Evolutionary conservation across 2,797 vertebrate genomes (phyloP).

Genomic region (Melanotaenia boesemani): DNA sequence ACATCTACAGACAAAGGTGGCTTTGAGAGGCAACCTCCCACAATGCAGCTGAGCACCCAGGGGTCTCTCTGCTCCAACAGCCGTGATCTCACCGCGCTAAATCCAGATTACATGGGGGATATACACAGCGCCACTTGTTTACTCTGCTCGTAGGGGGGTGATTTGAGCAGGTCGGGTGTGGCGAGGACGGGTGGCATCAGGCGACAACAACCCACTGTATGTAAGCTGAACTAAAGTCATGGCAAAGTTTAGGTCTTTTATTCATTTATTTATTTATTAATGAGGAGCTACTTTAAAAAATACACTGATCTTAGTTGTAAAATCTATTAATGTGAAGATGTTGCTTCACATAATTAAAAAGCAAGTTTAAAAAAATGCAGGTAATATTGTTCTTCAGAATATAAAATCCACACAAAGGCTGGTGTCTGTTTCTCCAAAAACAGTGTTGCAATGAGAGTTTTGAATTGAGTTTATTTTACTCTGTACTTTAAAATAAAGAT

Average conservation of each 20-base stretch:
- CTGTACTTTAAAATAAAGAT: neutral
- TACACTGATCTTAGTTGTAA: neutral
- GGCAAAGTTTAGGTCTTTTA: neutral
- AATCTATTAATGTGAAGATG: neutral
- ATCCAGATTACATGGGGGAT: slow-evolving; percentile 92
- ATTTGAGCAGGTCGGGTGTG: slow-evolving; percentile 28
- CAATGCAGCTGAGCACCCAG: slow-evolving; percentile 80
- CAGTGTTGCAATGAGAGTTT: neutral
- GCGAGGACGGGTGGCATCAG: neutral
- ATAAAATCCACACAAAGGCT: neutral
- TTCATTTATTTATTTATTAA: too few relatives aligned
- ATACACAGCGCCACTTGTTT: slow-evolving; percentile 85
- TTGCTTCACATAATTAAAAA: too few relatives aligned
- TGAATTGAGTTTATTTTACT: neutral
- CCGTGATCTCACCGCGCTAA: slow-evolving; percentile 85
- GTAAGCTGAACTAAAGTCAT: slow-evolving; percentile 1
- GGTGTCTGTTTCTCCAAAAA: neutral
- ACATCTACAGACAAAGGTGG: slow-evolving; percentile 82
- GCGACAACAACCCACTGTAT: slow-evolving; percentile 17
- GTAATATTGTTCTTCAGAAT: neutral
- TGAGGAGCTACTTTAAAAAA: too few relatives aligned
- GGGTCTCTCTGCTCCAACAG: slow-evolving; percentile 72
- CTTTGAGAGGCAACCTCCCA: slow-evolving; percentile 88
- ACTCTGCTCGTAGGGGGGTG: slow-evolving; percentile 74
- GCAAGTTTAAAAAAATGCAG: neutral